phyloP scores from a whole-genome alignment of 2,797 vertebrate genomes.

The Dromococcyx pavoninus region DNA sequence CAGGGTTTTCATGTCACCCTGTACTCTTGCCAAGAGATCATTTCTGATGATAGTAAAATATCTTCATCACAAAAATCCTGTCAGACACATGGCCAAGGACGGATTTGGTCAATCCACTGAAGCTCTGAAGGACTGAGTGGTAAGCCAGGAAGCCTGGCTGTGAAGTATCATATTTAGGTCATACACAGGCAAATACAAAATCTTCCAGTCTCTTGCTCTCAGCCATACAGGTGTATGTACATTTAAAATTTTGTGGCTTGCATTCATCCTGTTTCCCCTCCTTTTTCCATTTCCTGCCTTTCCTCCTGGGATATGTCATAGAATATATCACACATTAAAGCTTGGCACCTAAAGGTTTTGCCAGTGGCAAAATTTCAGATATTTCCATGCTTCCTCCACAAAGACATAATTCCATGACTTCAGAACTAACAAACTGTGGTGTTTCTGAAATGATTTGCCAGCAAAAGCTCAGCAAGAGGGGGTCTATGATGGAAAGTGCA shows the following conservation, averaged over 20 bases:
- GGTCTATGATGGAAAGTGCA: neutral
- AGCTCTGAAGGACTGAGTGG: neutral
- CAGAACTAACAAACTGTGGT: too few species aligned
- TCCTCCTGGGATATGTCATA: neutral
- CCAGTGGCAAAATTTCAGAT: neutral
- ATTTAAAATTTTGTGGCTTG: neutral
- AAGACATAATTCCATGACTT: neutral
- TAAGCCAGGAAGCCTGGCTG: neutral
- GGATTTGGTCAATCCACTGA: neutral
- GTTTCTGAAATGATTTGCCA: neutral
- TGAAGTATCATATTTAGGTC: neutral
- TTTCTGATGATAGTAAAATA: neutral
- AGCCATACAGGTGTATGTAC: fast-evolving
- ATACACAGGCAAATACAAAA: neutral
- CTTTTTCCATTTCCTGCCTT: neutral
- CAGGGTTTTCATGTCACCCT: neutral
- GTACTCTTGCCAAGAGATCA: neutral
- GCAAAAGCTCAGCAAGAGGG: neutral
- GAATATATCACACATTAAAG: neutral
- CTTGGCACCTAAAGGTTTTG: fast-evolving
- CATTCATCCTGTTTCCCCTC: neutral
- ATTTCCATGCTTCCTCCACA: neutral
- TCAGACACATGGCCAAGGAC: neutral
- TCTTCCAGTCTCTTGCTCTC: neutral
- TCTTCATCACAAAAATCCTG: neutral